These are phyloP conservation scores for Polypterus senegalus DNA, from an alignment of 2,113 vertebrate species.

Conservation along the genomic window DNA sequence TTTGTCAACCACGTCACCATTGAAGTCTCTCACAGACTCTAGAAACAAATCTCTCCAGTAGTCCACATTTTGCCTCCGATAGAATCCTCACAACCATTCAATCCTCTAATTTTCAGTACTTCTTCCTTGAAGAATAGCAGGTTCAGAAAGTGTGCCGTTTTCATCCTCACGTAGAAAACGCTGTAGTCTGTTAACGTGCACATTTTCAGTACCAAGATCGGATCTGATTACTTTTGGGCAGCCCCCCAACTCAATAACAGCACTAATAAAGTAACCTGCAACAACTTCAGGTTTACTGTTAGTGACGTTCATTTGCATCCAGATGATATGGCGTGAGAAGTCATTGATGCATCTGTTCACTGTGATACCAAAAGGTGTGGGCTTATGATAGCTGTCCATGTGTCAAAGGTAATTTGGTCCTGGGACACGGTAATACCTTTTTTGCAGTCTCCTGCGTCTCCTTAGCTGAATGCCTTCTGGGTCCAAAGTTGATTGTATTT, in stretches of 20 bases:
- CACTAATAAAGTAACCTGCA: slow-evolving; percentile 11
- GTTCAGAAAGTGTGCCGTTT: not conserved
- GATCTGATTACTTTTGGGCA: slow-evolving; percentile 13
- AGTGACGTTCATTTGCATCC: slow-evolving; percentile 14
- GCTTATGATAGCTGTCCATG: slow-evolving; percentile 15
- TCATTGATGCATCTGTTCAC: slow-evolving; percentile 19
- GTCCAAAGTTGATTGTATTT: too few species aligned
- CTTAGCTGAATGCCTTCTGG: too few species aligned
- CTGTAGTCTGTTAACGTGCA: slow-evolving; percentile 13
- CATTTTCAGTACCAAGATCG: slow-evolving; percentile 16
- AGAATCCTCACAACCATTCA: slow-evolving; percentile 18
- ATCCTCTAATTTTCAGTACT: slow-evolving; percentile 15
- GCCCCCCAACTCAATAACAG: slow-evolving; percentile 5
- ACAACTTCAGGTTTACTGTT: slow-evolving; percentile 13
- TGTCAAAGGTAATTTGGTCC: slow-evolving; percentile 12
- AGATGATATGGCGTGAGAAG: slow-evolving; percentile 14
- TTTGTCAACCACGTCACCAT: slow-evolving; percentile 12
- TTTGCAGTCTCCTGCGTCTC: too few species aligned
- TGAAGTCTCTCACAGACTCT: slow-evolving; percentile 11
- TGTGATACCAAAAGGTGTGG: slow-evolving; percentile 11
- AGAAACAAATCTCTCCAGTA: slow-evolving; percentile 14
- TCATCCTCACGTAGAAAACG: slow-evolving; percentile 4
- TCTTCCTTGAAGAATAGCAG: slow-evolving; percentile 12
- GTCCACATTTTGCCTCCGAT: slow-evolving; percentile 10
- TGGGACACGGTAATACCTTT: too few species aligned